phyloP scores from a whole-genome alignment of 1,140 invertebrate species.

The Kradibia gibbosae region DNA sequence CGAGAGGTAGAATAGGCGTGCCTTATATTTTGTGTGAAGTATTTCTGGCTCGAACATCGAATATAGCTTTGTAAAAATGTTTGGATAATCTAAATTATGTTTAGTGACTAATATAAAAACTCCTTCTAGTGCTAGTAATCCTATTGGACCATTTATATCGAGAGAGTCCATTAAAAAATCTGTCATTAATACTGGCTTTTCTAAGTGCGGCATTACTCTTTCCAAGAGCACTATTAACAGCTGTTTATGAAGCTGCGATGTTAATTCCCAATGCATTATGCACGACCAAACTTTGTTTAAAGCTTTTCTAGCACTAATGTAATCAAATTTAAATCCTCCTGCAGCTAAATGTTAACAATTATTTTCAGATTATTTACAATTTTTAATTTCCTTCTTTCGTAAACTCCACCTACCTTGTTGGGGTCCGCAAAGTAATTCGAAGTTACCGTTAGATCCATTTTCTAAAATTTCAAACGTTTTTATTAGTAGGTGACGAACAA shows the following conservation, averaged over 20 bases:
- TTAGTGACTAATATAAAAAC: constrained; percentile 92
- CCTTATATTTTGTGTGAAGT: constrained; percentile 92
- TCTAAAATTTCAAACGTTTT: constrained; percentile 50
- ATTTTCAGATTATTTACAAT: constrained; percentile 12
- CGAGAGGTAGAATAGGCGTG: constrained; percentile 87
- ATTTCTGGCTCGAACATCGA: constrained; percentile 91
- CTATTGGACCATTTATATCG: constrained; percentile 87
- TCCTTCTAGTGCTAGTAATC: constrained; percentile 93
- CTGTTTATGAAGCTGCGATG: constrained; percentile 81
- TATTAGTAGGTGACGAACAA: not conserved
- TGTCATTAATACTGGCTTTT: constrained; percentile 87
- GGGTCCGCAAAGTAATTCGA: constrained; percentile 61
- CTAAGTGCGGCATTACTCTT: constrained; percentile 85
- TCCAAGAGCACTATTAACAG: constrained; percentile 87
- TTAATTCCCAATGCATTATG: constrained; percentile 80
- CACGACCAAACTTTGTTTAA: constrained; percentile 81
- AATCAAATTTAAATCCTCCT: constrained; percentile 66
- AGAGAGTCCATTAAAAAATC: constrained; percentile 94
- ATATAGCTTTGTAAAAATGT: constrained; percentile 96
- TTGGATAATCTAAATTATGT: constrained; percentile 95
- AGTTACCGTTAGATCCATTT: constrained; percentile 53
- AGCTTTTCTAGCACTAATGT: constrained; percentile 63
- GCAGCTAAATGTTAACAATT: constrained; percentile 46
- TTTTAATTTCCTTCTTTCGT: not conserved
- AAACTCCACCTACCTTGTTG: constrained; percentile 54